A percentile compares a stretch with the other conserved stretches of the same genome.
Conservation (phyloP, 2,797 vertebrate species). For the Chloroceryle amazona region DNA sequence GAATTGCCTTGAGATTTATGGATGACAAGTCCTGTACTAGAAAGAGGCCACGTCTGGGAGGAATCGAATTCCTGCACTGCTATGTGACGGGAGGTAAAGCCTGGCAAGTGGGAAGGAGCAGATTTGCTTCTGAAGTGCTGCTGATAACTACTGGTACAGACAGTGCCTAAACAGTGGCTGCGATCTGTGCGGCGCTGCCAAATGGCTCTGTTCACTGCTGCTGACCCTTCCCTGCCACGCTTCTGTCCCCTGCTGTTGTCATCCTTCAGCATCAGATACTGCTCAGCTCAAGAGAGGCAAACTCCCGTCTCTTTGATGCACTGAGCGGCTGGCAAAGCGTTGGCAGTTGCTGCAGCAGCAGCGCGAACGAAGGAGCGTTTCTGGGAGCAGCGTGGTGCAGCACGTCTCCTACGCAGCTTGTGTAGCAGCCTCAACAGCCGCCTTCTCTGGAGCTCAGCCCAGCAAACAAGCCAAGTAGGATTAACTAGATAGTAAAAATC, state of each 20-base stretch:
- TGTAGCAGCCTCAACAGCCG: neutral
- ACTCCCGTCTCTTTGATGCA: accelerated
- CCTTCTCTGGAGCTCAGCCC: neutral
- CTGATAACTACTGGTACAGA: accelerated
- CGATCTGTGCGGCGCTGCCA: accelerated
- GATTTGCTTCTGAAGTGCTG: neutral
- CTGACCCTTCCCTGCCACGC: neutral
- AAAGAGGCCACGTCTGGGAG: neutral
- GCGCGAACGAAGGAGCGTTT: neutral
- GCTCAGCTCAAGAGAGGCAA: neutral
- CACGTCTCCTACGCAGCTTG: neutral
- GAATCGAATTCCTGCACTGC: accelerated
- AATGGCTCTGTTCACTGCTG: accelerated
- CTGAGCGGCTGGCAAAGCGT: neutral
- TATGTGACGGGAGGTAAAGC: accelerated
- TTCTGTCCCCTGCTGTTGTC: neutral
- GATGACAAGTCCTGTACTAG: neutral
- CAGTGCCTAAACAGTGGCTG: neutral
- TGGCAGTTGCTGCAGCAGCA: neutral
- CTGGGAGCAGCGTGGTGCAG: neutral
- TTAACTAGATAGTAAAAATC: neutral
- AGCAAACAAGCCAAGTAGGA: neutral
- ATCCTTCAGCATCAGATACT: accelerated
- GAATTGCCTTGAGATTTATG: neutral
- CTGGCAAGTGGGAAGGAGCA: neutral